phyloP scores from a whole-genome alignment of 2,888 invertebrate genomes.

The Tillus elongatus region DNA sequence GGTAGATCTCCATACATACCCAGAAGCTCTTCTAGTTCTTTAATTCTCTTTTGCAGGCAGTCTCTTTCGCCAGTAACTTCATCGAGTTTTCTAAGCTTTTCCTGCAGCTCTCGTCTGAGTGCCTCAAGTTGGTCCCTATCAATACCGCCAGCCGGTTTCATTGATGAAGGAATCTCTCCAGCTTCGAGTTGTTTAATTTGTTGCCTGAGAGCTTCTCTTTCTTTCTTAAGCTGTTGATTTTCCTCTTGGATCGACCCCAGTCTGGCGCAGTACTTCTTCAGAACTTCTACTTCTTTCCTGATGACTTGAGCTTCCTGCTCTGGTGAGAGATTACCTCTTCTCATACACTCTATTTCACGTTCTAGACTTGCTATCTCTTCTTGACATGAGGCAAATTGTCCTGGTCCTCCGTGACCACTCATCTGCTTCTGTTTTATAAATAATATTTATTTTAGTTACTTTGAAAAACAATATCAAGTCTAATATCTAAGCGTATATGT shows the following conservation, averaged over 20 bases:
- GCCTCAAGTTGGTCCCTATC: neutral
- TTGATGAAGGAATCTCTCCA: neutral
- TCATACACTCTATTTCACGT: slow-evolving; percentile 29
- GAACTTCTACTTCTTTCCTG: slow-evolving; percentile 31
- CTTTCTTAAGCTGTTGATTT: slow-evolving; percentile 29
- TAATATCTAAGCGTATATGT: no score
- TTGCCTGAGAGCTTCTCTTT: slow-evolving; percentile 17
- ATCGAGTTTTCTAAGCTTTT: slow-evolving; percentile 18
- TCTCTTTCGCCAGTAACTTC: slow-evolving; percentile 29
- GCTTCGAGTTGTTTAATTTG: slow-evolving; percentile 7
- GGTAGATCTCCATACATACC: slow-evolving; percentile 26
- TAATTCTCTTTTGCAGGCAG: slow-evolving; percentile 24
- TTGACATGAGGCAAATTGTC: slow-evolving; percentile 19
- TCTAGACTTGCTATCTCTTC: slow-evolving; percentile 30
- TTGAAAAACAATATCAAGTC: no score
- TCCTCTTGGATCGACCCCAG: slow-evolving; percentile 33
- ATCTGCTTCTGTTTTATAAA: no score
- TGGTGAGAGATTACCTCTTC: slow-evolving; percentile 23
- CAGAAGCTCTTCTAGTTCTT: slow-evolving; percentile 29
- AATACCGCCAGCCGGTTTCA: neutral
- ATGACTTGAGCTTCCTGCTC: slow-evolving; percentile 33
- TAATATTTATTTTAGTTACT: no score
- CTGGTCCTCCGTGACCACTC: slow-evolving; percentile 15
- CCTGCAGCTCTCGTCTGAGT: slow-evolving; percentile 15
- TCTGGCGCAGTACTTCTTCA: slow-evolving; percentile 35